These are phyloP conservation scores for Pyrocoelia pectoralis DNA, from an alignment of 2,888 invertebrate species.

Conservation along the genomic window DNA sequence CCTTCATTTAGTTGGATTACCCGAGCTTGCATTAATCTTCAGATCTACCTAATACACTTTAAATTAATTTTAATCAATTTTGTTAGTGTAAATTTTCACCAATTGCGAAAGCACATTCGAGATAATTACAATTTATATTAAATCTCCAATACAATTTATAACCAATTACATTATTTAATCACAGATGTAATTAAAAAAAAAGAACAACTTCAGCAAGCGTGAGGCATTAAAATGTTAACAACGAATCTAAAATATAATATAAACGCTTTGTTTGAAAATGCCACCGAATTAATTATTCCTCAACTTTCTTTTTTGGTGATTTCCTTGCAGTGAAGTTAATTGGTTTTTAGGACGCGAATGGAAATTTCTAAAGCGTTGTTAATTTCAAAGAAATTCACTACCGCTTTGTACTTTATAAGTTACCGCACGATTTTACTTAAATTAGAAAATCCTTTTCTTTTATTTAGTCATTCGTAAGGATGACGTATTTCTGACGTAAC, in stretches of 20 bases:
- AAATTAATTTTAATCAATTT: conserved; percentile 2
- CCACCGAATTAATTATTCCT: conserved; percentile 8
- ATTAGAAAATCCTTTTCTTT: background rate
- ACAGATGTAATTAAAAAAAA: background rate
- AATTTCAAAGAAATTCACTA: conserved; percentile 3
- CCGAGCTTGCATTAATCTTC: background rate
- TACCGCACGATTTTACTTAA: conserved; percentile 7
- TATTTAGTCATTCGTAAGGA: background rate
- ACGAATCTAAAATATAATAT: background rate
- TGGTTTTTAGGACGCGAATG: conserved; percentile 16
- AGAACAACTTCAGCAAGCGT: too few relatives aligned
- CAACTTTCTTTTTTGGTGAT: conserved; percentile 7
- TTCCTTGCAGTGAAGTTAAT: conserved; percentile 13
- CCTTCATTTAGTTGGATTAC: background rate
- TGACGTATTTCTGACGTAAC: background rate
- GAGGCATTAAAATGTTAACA: background rate
- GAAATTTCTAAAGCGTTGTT: conserved; percentile 14
- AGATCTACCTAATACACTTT: background rate
- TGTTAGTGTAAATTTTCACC: background rate
- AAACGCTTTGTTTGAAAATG: background rate
- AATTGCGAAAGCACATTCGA: background rate
- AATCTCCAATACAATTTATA: background rate
- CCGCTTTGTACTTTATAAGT: conserved; percentile 6
- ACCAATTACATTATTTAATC: background rate
- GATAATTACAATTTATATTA: background rate